These are phyloP conservation scores for Gallinago jamesoni DNA, from an alignment of 2,113 vertebrate species.

Conservation along the genomic window DNA sequence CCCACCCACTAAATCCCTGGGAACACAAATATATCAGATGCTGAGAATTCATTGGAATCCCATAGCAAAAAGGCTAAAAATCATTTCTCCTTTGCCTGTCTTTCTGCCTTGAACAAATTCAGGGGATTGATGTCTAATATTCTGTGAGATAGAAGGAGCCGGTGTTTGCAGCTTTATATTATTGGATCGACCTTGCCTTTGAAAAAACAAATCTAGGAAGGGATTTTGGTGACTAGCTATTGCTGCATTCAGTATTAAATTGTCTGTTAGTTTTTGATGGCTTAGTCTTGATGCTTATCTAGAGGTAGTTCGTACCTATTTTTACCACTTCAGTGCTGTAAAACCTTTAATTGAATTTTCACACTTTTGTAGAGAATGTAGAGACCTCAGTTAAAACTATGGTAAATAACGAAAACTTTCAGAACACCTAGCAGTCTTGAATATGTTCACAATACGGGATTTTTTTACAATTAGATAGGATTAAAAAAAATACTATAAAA, in stretches of 20 bases:
- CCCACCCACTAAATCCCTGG: background rate
- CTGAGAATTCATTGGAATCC: background rate
- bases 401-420: background rate
- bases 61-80: background rate
- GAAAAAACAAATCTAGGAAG: background rate
- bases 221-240: background rate
- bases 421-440: background rate
- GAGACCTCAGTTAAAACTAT: background rate
- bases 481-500: background rate
- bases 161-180: background rate
- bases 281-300: background rate
- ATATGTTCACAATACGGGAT: background rate
- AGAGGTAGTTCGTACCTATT: background rate
- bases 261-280: background rate
- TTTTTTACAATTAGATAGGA: background rate
- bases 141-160: background rate
- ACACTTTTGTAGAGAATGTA: background rate
- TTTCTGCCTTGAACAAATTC: background rate
- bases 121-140: background rate
- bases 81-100: background rate
- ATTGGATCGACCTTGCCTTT: background rate
- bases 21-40: background rate
- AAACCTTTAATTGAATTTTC: background rate
- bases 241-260: background rate
- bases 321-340: background rate